phyloP scores from a whole-genome alignment of 2,888 invertebrate species.

The Spilarctia lutea region DNA sequence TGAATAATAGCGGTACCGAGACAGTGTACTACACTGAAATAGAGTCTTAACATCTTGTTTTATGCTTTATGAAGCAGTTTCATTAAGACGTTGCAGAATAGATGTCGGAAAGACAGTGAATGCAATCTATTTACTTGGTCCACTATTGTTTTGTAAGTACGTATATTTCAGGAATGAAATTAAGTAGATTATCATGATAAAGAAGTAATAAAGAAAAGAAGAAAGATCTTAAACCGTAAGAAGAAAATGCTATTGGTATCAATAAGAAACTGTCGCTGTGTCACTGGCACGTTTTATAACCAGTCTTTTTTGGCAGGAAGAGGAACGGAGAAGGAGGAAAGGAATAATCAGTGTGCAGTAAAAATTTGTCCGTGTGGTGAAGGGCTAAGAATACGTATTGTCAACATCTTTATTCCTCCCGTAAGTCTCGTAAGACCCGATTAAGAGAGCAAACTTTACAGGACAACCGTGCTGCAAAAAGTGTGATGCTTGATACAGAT shows the following conservation, averaged over 20 bases:
- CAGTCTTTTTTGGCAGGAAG: too few species aligned
- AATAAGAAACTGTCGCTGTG: background rate
- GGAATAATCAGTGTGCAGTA: too few species aligned
- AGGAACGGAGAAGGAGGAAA: too few species aligned
- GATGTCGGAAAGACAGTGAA: background rate
- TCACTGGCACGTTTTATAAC: background rate
- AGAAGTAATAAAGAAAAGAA: background rate
- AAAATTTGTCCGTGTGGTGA: too few species aligned
- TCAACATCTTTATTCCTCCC: too few species aligned
- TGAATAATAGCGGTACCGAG: slow-evolving; percentile 35
- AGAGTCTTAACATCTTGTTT: background rate
- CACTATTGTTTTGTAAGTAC: background rate
- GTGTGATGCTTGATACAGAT: too few species aligned
- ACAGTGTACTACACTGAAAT: slow-evolving; percentile 14
- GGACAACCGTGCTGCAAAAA: too few species aligned
- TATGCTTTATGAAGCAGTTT: slow-evolving; percentile 10
- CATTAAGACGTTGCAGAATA: background rate
- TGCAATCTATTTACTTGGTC: background rate
- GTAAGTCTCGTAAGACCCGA: too few species aligned
- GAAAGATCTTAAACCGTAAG: background rate
- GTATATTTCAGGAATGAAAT: background rate
- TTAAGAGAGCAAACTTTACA: too few species aligned
- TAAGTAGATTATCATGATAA: background rate
- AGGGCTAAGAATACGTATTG: too few species aligned
- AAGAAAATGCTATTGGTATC: background rate